Percentiles rank a stretch among this genome's conserved stretches.
These are phyloP conservation scores for Psilopsiagon aymara DNA, from an alignment of 2,113 vertebrate genomes.

Conservation along the genomic window DNA sequence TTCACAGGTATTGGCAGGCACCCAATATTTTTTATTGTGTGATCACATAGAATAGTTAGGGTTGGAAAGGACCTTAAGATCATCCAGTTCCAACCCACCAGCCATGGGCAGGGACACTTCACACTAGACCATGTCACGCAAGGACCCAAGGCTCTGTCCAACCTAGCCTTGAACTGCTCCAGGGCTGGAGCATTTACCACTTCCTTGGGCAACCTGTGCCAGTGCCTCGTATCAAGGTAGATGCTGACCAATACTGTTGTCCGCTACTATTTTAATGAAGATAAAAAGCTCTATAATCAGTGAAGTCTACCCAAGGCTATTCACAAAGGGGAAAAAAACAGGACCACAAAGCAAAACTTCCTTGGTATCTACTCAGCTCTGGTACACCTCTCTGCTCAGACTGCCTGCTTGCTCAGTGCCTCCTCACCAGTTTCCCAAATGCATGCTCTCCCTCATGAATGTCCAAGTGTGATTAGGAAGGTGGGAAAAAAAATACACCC, in stretches of 20 bases:
- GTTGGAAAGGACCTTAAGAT: neutral
- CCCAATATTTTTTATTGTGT: neutral
- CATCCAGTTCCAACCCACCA: neutral
- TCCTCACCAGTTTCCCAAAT: neutral
- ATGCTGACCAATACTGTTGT: neutral
- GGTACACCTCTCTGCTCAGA: fast-evolving
- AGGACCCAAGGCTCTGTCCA: neutral
- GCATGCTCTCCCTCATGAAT: fast-evolving
- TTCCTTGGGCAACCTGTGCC: neutral
- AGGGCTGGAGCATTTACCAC: neutral
- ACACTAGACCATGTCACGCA: no score
- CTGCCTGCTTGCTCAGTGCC: neutral
- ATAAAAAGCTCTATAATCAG: neutral
- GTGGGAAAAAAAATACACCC: neutral
- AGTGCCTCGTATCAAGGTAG: neutral
- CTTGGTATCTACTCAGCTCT: neutral
- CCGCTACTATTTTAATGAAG: neutral
- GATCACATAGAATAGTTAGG: neutral
- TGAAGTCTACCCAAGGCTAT: neutral
- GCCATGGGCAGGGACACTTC: no score
- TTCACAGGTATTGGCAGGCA: neutral
- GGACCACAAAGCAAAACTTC: neutral
- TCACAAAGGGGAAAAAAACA: neutral
- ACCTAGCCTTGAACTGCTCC: neutral
- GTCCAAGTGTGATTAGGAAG: neutral